Conservation (phyloP, 2,888 invertebrate species). For the Cantharis flavilabris region DNA sequence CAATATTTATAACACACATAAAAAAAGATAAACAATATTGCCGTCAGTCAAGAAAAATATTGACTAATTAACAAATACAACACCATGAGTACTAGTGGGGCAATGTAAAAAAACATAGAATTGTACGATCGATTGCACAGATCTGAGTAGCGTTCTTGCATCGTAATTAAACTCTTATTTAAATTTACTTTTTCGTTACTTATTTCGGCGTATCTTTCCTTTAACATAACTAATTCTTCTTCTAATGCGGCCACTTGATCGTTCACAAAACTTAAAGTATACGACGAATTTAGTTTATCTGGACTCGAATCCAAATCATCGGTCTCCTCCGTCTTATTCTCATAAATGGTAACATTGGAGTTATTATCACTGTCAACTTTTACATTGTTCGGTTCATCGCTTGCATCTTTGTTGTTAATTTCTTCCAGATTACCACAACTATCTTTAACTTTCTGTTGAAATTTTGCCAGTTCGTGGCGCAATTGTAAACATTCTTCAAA, state of each 20-base stretch:
- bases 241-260: constrained; percentile 68
- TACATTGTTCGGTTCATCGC: background rate
- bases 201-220: constrained; percentile 72
- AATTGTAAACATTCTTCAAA: constrained; percentile 43
- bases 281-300: constrained; percentile 47
- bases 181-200: constrained; percentile 66
- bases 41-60: constrained; percentile 66
- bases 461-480: constrained; percentile 44
- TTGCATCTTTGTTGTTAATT: constrained; percentile 13
- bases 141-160: constrained; percentile 64
- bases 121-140: constrained; percentile 64
- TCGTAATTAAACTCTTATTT: constrained; percentile 62
- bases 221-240: constrained; percentile 74
- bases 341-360: background rate
- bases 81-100: constrained; percentile 62
- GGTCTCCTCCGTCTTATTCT: constrained; percentile 22
- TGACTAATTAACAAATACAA: constrained; percentile 66
- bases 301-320: constrained; percentile 48
- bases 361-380: background rate
- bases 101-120: constrained; percentile 63
- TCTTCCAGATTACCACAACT: constrained; percentile 30
- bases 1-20: constrained; percentile 52
- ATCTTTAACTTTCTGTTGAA: constrained; percentile 49
- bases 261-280: constrained; percentile 37
- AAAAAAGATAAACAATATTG: constrained; percentile 54